A percentile compares a stretch with the other conserved stretches of the same genome.
phyloP scores from a whole-genome alignment of 2,797 vertebrate species.

The Typhlichthys eigenmanni region DNA sequence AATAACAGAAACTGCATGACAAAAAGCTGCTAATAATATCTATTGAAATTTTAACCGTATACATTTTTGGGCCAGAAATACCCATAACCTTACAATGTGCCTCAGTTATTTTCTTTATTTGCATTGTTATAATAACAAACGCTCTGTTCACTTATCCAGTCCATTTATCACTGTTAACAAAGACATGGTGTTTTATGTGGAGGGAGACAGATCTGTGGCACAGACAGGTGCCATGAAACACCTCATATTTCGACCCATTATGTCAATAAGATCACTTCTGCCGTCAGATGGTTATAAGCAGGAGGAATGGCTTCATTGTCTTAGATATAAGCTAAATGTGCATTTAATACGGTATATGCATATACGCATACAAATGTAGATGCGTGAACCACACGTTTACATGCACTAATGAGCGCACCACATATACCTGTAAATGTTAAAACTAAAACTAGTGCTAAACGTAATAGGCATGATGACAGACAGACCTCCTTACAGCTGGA shows the following conservation, averaged over 20 bases:
- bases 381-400: constrained; percentile 26
- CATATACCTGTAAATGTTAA: too few species aligned
- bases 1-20: background rate
- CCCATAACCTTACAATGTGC: constrained; percentile 1
- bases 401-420: too few species aligned
- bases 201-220: constrained; percentile 6
- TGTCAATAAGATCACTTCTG: constrained; percentile 50
- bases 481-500: constrained; percentile 5
- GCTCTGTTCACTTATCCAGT: constrained; percentile 16
- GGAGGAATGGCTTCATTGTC: constrained; percentile 55
- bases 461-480: background rate
- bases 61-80: constrained; percentile 10
- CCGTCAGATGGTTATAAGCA: constrained; percentile 41
- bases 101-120: constrained; percentile 11
- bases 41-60: background rate
- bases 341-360: background rate
- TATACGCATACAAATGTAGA: constrained; percentile 9
- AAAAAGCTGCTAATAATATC: constrained; percentile 1
- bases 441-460: too few species aligned
- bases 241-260: constrained; percentile 46
- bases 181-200: background rate
- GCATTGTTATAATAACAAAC: constrained; percentile 19
- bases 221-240: constrained; percentile 27
- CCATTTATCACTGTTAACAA: constrained; percentile 5
- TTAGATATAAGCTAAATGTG: constrained; percentile 33